Base-by-base conservation (phyloP, 2,888 invertebrate species). In the Orthosia cruda region DNA sequence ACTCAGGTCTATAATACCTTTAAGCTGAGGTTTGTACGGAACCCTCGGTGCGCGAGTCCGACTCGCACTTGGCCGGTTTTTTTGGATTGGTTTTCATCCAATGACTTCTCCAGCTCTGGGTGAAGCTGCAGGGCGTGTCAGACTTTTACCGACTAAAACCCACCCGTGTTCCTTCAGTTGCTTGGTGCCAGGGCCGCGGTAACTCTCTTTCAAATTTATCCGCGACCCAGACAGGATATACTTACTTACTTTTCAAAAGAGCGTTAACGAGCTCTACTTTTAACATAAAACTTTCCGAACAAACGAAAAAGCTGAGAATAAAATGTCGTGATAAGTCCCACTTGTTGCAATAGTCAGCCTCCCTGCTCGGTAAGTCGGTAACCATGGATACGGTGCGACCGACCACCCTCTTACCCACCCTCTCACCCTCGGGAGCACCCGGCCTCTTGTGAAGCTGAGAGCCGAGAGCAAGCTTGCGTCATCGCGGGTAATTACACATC, bases 401-500 rank as follows among this genome's bases (percentile, higher is more conserved):
- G 79, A 68, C 83, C 84, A 79, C 81, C 81, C 75, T 59, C 71
- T 63, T 71, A 54, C 62, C 87, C 86, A 69, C 90, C 88, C 68
- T 65, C 80, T 69, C 81, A 77, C 70, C 76, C 70, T 81, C 20
- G 26, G 26, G 7, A 49, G 16, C 77, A 57, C 86, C 89, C 76
- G 75, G 78, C 81, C 91, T 91, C 92, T 92, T 92, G 90, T 92
- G 91, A 93, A 93, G 92, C 92, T 89, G 92, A 93, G 92, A 91
- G 92, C 92, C 81, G 90, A 91, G 91, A 92, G 92, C 40, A 40
- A 87, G 89, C 87, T 91, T 89, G 89, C 92, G 93, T 93, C 94
- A 92, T 91, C 87, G 88, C 91, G 94, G 93, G 94, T 95, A 96
- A 95, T 96, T 96, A 96, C 95, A 91, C 95, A 92, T 93, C 94